Conservation (phyloP, 2,888 invertebrate genomes). For the Catocala fraxini region DNA sequence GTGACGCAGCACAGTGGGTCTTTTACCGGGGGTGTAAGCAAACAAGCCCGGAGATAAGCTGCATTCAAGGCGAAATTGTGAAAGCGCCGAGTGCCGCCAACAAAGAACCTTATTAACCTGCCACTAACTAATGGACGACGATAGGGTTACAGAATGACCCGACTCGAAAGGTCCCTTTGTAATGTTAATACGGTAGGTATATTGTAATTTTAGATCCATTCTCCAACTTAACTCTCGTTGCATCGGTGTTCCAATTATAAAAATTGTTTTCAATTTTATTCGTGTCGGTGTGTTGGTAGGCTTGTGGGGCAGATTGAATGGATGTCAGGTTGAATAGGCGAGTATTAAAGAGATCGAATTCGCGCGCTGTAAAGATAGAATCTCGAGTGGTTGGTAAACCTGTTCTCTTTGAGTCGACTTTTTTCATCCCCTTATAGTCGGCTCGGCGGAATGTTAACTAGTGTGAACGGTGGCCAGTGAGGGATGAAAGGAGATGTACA, state of each 20-base stretch:
- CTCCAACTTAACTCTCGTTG: constrained; percentile 43
- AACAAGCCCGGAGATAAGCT: constrained; percentile 81
- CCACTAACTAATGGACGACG: constrained; percentile 81
- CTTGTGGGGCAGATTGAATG: constrained; percentile 14
- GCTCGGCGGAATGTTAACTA: constrained; percentile 64
- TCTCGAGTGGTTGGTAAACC: constrained; percentile 65
- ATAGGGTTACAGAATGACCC: constrained; percentile 75
- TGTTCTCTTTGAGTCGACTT: constrained; percentile 69
- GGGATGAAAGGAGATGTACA: constrained; percentile 82
- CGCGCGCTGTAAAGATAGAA: constrained; percentile 68
- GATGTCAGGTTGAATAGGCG: constrained; percentile 46
- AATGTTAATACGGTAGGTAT: constrained; percentile 66
- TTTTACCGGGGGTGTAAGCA: constrained; percentile 71
- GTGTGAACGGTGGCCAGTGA: constrained; percentile 72
- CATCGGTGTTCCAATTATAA: constrained; percentile 52
- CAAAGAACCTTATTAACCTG: constrained; percentile 84
- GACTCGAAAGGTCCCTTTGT: constrained; percentile 64
- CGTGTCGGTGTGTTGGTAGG: constrained; percentile 3
- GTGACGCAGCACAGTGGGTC: constrained; percentile 56
- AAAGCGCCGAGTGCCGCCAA: constrained; percentile 70
- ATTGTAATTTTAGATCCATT: constrained; percentile 66
- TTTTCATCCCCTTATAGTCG: constrained; percentile 70
- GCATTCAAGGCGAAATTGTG: constrained; percentile 83
- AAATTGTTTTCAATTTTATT: constrained; percentile 35
- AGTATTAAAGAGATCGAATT: constrained; percentile 72